A percentile compares a stretch with the other conserved stretches of the same genome.
Conservation (phyloP, 37 sponge, comb jelly and placozoan genomes). For the Aplysina aerophoba region DNA sequence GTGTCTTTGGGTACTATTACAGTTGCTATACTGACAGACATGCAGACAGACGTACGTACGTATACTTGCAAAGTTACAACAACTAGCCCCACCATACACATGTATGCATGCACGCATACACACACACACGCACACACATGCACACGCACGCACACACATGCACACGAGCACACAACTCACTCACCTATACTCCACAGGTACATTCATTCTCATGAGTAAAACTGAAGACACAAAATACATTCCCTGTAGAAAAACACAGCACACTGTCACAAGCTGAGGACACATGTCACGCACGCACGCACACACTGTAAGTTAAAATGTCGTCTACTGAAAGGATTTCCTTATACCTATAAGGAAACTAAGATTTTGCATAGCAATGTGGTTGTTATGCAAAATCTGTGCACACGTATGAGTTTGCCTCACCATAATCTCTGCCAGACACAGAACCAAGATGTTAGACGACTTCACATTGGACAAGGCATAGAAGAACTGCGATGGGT, state of each 20-base stretch:
- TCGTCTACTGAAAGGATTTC: too few relatives aligned
- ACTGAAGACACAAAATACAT: constrained; percentile 99
- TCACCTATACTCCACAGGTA: constrained; percentile 81
- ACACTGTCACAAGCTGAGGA: too few relatives aligned
- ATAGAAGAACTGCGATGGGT: constrained; percentile 82
- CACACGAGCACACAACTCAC: neutral
- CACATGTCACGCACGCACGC: neutral
- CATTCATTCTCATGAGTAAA: constrained; percentile 98
- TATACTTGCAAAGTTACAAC: too few relatives aligned
- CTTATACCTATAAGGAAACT: too few relatives aligned
- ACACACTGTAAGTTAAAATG: neutral
- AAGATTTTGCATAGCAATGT: too few relatives aligned
- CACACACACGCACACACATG: constrained; percentile 8
- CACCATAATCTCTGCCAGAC: constrained; percentile 98
- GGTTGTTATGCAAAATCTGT: too few relatives aligned
- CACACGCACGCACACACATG: neutral
- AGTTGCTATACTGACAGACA: too few relatives aligned
- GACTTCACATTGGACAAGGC: constrained; percentile 95
- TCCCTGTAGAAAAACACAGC: too few relatives aligned
- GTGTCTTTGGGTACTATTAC: too few relatives aligned
- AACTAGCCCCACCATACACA: neutral
- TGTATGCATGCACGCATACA: constrained; percentile 14
- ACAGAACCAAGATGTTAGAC: constrained; percentile 90
- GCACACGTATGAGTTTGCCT: too few relatives aligned
- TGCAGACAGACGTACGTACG: too few relatives aligned